Evolutionary conservation across 2,888 invertebrate species (phyloP), one percentile per base, ranked within the genome.

Genomic region (Phoenoteleia sp.): DNA sequence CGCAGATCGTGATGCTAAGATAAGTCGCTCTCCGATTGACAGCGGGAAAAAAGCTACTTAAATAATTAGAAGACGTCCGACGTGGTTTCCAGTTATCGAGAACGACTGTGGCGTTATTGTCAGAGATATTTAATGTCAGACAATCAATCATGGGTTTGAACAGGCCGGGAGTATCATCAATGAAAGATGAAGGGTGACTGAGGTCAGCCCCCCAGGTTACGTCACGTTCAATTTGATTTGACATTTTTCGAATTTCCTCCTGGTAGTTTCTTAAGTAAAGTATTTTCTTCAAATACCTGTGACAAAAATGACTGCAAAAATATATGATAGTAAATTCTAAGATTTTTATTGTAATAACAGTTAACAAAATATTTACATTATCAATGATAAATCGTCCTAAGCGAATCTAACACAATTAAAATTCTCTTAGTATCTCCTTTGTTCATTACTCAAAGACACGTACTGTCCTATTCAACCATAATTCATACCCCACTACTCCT

Each of bases 1-100:
- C 87, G 86, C 86, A 86, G 90, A 87, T 86, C 89, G 80, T 75
- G 76, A 64, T 58, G 67, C 60, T 45, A 36, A 72, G 88, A 88
- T 86, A 87, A 66, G 19, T 79, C 19, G 62, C 60, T 58, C 39
- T 54, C 11, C 81, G 79, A 82, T 71, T 75, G 79, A 66, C 81
- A 81, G 67, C 33, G 25, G 39, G 27, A 75, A 75, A 74, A 83
- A 80, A 36, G 56, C 58, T 49, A 69, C 79, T 75, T 79, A 75
- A 75, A 84, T 75, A 84, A 84, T 80, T 84, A 74, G 66, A 69
- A 62, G 75, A 80, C 49, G 69, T 60, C 49, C 33, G 39, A 67
- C 56, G 66, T 74, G 45, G 36, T 83, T 77, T 83, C 54, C 64
- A 64, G 76, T 71, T 76, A 64, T 72, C 72, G 58, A 66, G 23